Base-by-base conservation (phyloP, 1,140 invertebrate genomes). In the Ceratitis capitata region DNA sequence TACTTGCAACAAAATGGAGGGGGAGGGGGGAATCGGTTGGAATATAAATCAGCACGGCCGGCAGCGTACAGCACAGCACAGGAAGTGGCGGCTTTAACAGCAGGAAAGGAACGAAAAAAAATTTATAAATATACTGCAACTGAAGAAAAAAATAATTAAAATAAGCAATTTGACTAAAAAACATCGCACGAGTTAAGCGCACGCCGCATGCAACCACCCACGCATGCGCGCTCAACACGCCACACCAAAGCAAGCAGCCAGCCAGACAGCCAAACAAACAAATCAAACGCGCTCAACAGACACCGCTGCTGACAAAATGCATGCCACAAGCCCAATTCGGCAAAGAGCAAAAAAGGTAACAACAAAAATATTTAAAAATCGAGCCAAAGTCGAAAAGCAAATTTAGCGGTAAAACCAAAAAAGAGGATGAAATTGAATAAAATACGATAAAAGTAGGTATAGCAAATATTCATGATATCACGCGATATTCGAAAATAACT, bases 261-360 rank as follows among this genome's bases (percentile, higher is more conserved):
- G 83, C 88, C 89, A 88, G 78, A n/a, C n/a, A n/a, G n/a, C n/a
- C n/a, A n/a, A n/a, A n/a, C 85, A 88, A 90, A 90, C 88, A 89
- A 89, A 90, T 89, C 88, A 89, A 90, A 86, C 84, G 88, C 88
- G 86, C 86, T 69, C 64, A 19, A 69, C 35, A 69, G 35, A 16
- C 69, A 35, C 9, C 14, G 23, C 19, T 45, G 39, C 51, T 9
- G 51, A n/a, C 51, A n/a, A 56, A 69, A 32, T 69, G 32, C 35
- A 39, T 69, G 32, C 61, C 61, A 69, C 61, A 26, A 69, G 32
- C 29, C 29, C 32, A 5, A 32, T 16, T 3, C 32, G 7, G 61
- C 61, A 4, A 58, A n/a, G 5, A 58, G 5, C 32, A 32, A 61
- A 61, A 49, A 12, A 23, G 3, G 19, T 35, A 69, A 35, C 19